Evolutionary conservation across 2,113 vertebrate species (phyloP), one percentile per base, ranked within the genome.

Genomic region (Ranitomeya variabilis): DNA sequence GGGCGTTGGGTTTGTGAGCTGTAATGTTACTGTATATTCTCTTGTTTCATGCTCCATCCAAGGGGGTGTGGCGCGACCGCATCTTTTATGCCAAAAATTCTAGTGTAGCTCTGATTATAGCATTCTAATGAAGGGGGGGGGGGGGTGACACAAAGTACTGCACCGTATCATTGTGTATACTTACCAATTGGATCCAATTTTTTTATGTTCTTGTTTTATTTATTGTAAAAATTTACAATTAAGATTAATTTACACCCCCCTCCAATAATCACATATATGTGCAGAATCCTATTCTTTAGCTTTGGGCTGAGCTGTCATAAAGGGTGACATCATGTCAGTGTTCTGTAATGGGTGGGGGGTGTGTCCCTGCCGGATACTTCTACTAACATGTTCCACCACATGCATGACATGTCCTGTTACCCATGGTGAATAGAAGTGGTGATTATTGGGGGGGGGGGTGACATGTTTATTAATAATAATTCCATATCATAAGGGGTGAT

Each of bases 321-420:
- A 26, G 67, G 71, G 71, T 74, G 71, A 74, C 37, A 18, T 74
- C 73, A 76, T 52, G 73, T 52, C 73, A 52, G 45, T 76, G n/a
- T 21, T 15, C 73, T 19, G 73, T 6, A 31, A 31, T 51, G 13
- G 14, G 64, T 23, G 37, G 73, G 73, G 73, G 37, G 73, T 76
- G 73, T 74, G 45, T 2, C 71, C 26, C 31, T 45, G 26, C 3
- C 4, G 45, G 45, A 74, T 76, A 21, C 18, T 76, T 23, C 11
- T n/a, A 59, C 52, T 80, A 26, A 16, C 15, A 31, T 80, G 78
- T 31, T 4, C 78, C 16, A n/a, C 55, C n/a, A 18, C 54, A 59
- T 60, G n/a, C 6, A 15, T 52, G 73, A 13, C 6, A 15, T 52
- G 73, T 52, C 18, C 45, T 51, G 1, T 21, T 21, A 19, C 12